Percentiles rank a stretch among this genome's conserved stretches.
Conservation (phyloP, 2,888 invertebrate genomes). For the Amphipoea lucens region DNA sequence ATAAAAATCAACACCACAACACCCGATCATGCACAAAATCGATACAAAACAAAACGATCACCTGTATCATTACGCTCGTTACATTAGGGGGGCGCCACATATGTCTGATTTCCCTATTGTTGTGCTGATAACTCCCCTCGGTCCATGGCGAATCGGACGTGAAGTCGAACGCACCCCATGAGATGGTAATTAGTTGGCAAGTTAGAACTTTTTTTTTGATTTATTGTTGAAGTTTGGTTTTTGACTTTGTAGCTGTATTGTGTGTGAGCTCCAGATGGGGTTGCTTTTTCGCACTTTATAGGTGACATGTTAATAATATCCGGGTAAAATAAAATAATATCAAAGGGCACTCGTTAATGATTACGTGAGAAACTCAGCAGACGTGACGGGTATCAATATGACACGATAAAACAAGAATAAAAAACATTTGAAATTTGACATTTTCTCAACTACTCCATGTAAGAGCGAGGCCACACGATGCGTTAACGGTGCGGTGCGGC, state of each 20-base stretch:
- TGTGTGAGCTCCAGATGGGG: not conserved
- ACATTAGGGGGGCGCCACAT: constrained; percentile 63
- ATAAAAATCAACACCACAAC: constrained; percentile 21
- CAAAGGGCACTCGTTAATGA: not conserved
- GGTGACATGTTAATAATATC: not conserved
- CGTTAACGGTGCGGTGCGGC: too few species aligned
- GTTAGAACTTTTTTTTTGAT: constrained; percentile 30
- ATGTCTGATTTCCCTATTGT: constrained; percentile 70
- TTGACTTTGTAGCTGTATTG: constrained; percentile 28
- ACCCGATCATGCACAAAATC: constrained; percentile 46
- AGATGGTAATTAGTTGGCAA: constrained; percentile 52
- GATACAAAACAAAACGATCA: constrained; percentile 47
- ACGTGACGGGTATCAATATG: too few species aligned
- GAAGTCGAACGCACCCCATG: constrained; percentile 66
- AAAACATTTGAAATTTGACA: too few species aligned
- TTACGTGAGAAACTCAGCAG: too few species aligned
- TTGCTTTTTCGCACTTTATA: constrained; percentile 1
- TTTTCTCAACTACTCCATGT: too few species aligned
- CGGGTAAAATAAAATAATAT: not conserved
- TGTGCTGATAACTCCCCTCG: constrained; percentile 57
- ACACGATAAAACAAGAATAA: too few species aligned
- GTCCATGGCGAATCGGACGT: constrained; percentile 68
- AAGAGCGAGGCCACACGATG: too few species aligned
- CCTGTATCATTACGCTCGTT: constrained; percentile 64
- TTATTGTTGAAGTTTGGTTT: constrained; percentile 22